phyloP scores from a whole-genome alignment of 2,888 invertebrate genomes.

The Trichopria drosophilae region DNA sequence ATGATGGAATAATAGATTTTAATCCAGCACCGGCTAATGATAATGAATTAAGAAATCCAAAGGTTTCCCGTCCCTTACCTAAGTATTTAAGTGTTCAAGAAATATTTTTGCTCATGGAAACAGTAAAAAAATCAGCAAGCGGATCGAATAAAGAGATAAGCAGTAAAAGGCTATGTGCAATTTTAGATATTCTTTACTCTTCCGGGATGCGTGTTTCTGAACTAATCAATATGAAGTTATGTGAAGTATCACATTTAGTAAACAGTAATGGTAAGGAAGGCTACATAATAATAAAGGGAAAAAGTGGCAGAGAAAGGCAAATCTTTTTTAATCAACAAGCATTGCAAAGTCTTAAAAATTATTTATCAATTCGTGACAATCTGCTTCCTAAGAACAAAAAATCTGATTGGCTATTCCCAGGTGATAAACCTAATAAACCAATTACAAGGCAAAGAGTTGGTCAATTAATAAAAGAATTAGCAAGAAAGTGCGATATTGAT shows the following conservation, averaged over 20 bases:
- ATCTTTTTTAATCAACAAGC: conserved; percentile 14
- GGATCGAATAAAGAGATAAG: conserved; percentile 9
- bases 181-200: conserved; percentile 14
- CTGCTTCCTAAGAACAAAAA: conserved; percentile 7
- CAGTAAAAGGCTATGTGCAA: conserved; percentile 12
- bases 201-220: conserved; percentile 16
- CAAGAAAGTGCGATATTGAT: conserved; percentile 10
- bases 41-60: conserved; percentile 23
- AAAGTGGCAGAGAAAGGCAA: conserved; percentile 13
- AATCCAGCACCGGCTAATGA: conserved; percentile 21
- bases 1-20: conserved; percentile 19
- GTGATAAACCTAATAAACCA: conserved; percentile 12
- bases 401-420: conserved; percentile 15
- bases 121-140: conserved; percentile 15
- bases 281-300: conserved; percentile 16
- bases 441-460: conserved; percentile 17
- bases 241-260: conserved; percentile 11
- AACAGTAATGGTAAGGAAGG: conserved; percentile 12
- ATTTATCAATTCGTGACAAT: conserved; percentile 12
- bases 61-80: conserved; percentile 20
- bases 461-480: conserved; percentile 14
- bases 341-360: conserved; percentile 12
- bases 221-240: conserved; percentile 10
- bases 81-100: conserved; percentile 21
- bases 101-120: conserved; percentile 18